Evolutionary conservation across 2,797 vertebrate species (phyloP).

Genomic region (Bovichtus variegatus): DNA sequence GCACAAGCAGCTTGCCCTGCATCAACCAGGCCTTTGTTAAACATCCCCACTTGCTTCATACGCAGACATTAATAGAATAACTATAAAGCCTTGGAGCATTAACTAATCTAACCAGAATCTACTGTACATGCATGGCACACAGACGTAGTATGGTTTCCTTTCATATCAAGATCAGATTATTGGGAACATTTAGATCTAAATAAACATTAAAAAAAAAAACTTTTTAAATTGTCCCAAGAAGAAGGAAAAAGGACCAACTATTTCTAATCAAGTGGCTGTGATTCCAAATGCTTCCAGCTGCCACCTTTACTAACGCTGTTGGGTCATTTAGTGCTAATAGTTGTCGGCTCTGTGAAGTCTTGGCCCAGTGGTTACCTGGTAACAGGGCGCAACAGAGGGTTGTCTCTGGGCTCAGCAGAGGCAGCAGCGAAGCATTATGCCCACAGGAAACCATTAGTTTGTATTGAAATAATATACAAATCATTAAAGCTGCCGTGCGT

Average conservation of each 20-base stretch:
- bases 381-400: slow-evolving; percentile 70
- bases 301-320: slow-evolving; percentile 16
- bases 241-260: not conserved
- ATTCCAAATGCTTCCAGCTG: slow-evolving; percentile 29
- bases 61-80: slow-evolving; percentile 50
- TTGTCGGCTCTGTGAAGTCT: slow-evolving; percentile 45
- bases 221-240: not conserved
- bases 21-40: slow-evolving; percentile 39
- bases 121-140: not conserved
- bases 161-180: slow-evolving; percentile 3
- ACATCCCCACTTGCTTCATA: slow-evolving; percentile 35
- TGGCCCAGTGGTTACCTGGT: slow-evolving; percentile 71
- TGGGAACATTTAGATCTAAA: not conserved
- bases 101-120: slow-evolving; percentile 28
- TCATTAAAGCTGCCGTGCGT: not conserved
- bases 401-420: slow-evolving; percentile 23
- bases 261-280: slow-evolving; percentile 5
- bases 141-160: not conserved
- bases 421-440: slow-evolving; percentile 1
- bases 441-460: slow-evolving; percentile 15
- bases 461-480: slow-evolving; percentile 8
- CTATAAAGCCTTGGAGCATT: not conserved
- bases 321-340: slow-evolving; percentile 38
- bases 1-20: slow-evolving; percentile 59
- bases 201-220: not conserved